Percentiles rank a stretch among this genome's conserved stretches.
Evolutionary conservation across 2,113 vertebrate species (phyloP).

Genomic region (Phaethon lepturus): DNA sequence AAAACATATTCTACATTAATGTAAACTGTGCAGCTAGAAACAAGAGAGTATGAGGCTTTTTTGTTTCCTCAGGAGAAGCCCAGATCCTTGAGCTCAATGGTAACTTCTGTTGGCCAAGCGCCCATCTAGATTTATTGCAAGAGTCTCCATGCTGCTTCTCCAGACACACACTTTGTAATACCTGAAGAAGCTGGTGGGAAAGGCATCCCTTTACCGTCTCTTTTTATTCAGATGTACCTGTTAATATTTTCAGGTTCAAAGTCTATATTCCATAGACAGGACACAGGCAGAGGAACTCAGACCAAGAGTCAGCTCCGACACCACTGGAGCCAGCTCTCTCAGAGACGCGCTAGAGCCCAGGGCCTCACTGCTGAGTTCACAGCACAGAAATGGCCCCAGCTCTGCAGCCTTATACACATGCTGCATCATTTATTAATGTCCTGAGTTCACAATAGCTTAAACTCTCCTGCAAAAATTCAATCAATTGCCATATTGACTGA

Average conservation of each 20-base stretch:
- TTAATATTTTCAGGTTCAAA: neutral
- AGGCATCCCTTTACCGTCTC: neutral
- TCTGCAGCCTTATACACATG: neutral
- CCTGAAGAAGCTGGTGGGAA: slow-evolving; percentile 7
- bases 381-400: accelerated
- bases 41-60: slow-evolving; percentile 20
- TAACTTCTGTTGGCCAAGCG: slow-evolving; percentile 69
- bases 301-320: neutral
- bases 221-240: neutral
- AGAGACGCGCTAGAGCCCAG: neutral
- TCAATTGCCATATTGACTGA: neutral
- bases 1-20: slow-evolving; percentile 80
- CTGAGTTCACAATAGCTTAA: neutral
- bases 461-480: neutral
- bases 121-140: slow-evolving; percentile 66
- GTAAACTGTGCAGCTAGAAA: slow-evolving; percentile 71
- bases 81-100: slow-evolving; percentile 50
- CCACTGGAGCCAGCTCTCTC: too few species aligned
- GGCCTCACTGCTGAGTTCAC: neutral
- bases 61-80: slow-evolving; percentile 63
- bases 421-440: neutral
- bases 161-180: slow-evolving; percentile 40
- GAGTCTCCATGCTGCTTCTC: slow-evolving; percentile 16
- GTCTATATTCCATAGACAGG: neutral
- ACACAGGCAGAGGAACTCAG: neutral